phyloP scores from a whole-genome alignment of 2,113 vertebrate genomes.

The Eurypyga helias region DNA sequence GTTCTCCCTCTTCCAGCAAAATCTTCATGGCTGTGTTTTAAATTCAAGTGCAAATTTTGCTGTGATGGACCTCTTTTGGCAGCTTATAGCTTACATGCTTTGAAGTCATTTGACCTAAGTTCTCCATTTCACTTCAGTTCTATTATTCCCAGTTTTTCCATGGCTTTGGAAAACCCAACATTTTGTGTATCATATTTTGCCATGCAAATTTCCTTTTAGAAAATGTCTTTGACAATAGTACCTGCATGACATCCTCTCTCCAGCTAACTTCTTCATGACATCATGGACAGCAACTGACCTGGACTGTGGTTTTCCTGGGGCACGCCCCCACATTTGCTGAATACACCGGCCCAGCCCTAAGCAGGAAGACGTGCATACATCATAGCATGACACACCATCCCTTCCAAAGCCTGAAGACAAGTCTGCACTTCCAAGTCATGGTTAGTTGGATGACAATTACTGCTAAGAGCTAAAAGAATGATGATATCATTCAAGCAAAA shows the following conservation, averaged over 20 bases:
- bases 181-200: not conserved
- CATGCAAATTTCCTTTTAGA: not conserved
- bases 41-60: not conserved
- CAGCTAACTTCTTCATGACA: not conserved
- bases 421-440: not conserved
- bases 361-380: not conserved
- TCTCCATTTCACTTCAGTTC: not conserved
- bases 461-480: not conserved
- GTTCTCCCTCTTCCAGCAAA: not conserved
- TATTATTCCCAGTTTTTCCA: not conserved
- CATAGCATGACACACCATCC: not conserved
- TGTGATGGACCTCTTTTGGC: constrained; percentile 12
- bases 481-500: not conserved
- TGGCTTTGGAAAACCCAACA: not conserved
- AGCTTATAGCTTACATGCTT: not conserved
- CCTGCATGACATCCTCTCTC: not conserved
- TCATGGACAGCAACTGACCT: not conserved
- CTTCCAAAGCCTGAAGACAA: not conserved
- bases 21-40: not conserved
- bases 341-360: not conserved
- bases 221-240: not conserved
- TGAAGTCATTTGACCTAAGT: not conserved
- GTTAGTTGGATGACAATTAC: not conserved
- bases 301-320: not conserved
- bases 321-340: not conserved